Base-by-base conservation (phyloP, 1,140 invertebrate species). In the Brachionus plicatilis region DNA sequence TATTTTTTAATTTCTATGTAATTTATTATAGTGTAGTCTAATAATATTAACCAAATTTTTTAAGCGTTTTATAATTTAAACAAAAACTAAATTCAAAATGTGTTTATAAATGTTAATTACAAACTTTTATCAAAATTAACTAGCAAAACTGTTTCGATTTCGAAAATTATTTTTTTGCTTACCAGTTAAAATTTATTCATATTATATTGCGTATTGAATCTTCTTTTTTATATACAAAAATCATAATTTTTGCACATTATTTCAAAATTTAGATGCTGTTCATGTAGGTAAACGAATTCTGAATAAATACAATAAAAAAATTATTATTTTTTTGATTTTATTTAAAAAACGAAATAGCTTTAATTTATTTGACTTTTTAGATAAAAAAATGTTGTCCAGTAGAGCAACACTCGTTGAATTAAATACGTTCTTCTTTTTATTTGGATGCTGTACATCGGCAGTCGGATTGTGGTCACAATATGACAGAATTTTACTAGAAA, bases 391-490 rank as follows among this genome's bases (percentile, higher is more conserved):
- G 79, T 45, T 82, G n/a, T 60, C 53, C 9, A 82, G 79, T 65
- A 41, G 79, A 65, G 79, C 79, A 17, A 82, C 65, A 17, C 53
- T 82, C 11, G 20, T 82, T 24, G 20, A 66, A 27, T 17, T 82
- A 14, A 82, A 82, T 47, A 47, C 53, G 33, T 60, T 82, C 14
- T 82, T 82, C 29, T 82, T 82, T 27, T 37, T 82, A 45, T 29
- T 82, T 17, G 79, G 79, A 29, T 41, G 53, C 27, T 43, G 50
- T 9, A 68, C 43, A 20, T 43, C 66, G 12, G 37, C 53, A 14
- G 20, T 82, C 6, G 79, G 79, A 45, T 37, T 82, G 37, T 82
- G 79, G 79, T 82, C 79, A 41, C 79, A 82, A 65, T 82, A 65
- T 65, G 79, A 82, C 29, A n/a, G 43, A 82, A 45, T 82, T 82